phyloP scores from a whole-genome alignment of 2,888 invertebrate species.

The Dryomyza anilis region DNA sequence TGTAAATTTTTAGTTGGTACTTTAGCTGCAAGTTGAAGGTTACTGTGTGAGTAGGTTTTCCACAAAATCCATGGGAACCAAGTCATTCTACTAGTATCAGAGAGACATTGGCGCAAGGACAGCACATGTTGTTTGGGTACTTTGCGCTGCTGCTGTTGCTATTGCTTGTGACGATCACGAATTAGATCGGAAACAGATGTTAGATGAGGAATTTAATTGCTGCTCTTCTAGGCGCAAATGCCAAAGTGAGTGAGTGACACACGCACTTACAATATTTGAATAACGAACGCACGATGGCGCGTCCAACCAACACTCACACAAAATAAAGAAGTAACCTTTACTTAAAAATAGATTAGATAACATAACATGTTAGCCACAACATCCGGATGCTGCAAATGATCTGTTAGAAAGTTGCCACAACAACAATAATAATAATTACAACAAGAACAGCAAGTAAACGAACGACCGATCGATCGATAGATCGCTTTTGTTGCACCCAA shows the following conservation, averaged over 20 bases:
- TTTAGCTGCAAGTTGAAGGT: constrained; percentile 33
- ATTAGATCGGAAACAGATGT: constrained; percentile 24
- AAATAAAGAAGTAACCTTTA: constrained; percentile 2
- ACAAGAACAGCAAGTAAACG: constrained; percentile 13
- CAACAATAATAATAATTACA: neutral
- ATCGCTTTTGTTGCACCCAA: constrained; percentile 1
- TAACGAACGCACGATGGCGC: too few relatives aligned
- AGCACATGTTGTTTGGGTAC: constrained; percentile 9
- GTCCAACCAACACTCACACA: too few relatives aligned
- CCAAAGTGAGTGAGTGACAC: too few relatives aligned
- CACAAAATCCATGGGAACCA: constrained; percentile 12
- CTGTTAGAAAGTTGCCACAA: constrained; percentile 13
- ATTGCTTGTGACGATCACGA: too few relatives aligned
- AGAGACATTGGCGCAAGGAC: constrained; percentile 4
- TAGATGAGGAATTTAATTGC: constrained; percentile 24
- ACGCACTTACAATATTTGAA: too few relatives aligned
- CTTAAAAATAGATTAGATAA: constrained; percentile 20
- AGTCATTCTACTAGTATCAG: too few relatives aligned
- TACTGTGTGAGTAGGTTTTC: constrained; percentile 39
- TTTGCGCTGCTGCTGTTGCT: too few relatives aligned
- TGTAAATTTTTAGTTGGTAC: too few relatives aligned
- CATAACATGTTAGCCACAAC: too few relatives aligned
- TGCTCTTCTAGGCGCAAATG: too few relatives aligned
- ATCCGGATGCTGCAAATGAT: neutral
- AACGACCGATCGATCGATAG: constrained; percentile 13